phyloP scores from a whole-genome alignment of 2,113 vertebrate genomes.

The Scolopax mira region DNA sequence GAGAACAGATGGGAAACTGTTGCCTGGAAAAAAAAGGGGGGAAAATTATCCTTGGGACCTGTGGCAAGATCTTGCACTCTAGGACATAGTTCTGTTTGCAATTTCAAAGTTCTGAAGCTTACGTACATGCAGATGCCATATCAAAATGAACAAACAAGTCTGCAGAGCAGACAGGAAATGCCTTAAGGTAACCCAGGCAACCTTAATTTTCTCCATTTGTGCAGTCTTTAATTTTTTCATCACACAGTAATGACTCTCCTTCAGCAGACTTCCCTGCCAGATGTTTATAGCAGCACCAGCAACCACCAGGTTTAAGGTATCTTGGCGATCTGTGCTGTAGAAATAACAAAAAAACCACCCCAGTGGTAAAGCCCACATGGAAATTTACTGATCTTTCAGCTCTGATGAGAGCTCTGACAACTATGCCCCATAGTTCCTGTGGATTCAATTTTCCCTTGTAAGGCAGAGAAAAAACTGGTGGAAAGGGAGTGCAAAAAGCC shows the following conservation, averaged over 20 bases:
- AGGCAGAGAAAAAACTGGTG: background rate
- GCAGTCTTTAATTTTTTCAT: slow-evolving; percentile 34
- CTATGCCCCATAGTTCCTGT: background rate
- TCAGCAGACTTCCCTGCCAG: background rate
- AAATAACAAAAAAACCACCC: background rate
- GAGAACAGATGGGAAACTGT: background rate
- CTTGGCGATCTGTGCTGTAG: background rate
- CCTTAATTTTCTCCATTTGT: slow-evolving; percentile 50
- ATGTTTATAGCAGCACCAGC: slow-evolving; percentile 9
- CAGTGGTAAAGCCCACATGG: background rate
- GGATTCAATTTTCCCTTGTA: background rate
- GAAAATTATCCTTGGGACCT: background rate
- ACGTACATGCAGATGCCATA: background rate
- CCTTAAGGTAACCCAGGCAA: slow-evolving; percentile 41
- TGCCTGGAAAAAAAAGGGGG: background rate
- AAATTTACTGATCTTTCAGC: background rate
- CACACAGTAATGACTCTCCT: background rate
- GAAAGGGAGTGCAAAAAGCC: background rate
- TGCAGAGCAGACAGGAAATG: slow-evolving; percentile 30
- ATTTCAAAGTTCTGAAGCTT: background rate
- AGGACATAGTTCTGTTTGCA: background rate
- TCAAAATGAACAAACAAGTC: background rate
- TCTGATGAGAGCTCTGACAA: background rate
- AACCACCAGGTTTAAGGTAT: background rate
- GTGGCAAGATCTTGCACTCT: background rate